These are phyloP conservation scores for Acholoe squamosa DNA, from an alignment of 2,888 invertebrate species.

Conservation along the genomic window DNA sequence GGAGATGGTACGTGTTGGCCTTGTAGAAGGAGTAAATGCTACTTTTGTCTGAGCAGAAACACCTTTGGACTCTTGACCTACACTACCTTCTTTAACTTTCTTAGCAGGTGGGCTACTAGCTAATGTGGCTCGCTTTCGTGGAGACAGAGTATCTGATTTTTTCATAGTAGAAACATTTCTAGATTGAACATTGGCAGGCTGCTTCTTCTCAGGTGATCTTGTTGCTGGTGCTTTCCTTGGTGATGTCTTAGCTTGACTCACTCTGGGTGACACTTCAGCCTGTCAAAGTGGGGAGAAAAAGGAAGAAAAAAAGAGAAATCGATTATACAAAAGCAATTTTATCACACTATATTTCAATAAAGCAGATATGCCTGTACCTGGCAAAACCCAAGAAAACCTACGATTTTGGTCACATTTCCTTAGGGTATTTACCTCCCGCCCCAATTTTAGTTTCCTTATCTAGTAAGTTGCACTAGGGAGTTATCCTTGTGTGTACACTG, in stretches of 20 bases:
- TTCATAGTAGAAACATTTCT: neutral
- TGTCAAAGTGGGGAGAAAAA: neutral
- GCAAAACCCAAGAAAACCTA: too few species aligned
- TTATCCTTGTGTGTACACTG: too few species aligned
- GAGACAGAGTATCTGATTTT: neutral
- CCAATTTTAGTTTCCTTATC: too few species aligned
- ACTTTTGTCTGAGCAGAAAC: neutral
- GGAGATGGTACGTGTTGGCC: constrained; percentile 18
- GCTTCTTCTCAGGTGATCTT: neutral
- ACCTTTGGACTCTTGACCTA: neutral
- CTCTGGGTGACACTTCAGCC: neutral
- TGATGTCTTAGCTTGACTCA: neutral
- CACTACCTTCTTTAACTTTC: neutral
- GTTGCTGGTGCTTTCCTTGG: neutral
- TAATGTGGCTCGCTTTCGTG: neutral
- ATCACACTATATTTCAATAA: too few species aligned
- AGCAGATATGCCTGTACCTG: too few species aligned
- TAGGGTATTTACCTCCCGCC: too few species aligned
- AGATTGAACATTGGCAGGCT: neutral
- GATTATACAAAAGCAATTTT: too few species aligned
- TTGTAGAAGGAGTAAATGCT: neutral
- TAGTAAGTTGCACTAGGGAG: too few species aligned
- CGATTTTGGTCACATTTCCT: too few species aligned
- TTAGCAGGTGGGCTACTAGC: neutral
- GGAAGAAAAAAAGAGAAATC: too few species aligned